A percentile compares a stretch with the other conserved stretches of the same genome.
Evolutionary conservation across 2,113 vertebrate species (phyloP).

Genomic region (Macaca mulatta): DNA sequence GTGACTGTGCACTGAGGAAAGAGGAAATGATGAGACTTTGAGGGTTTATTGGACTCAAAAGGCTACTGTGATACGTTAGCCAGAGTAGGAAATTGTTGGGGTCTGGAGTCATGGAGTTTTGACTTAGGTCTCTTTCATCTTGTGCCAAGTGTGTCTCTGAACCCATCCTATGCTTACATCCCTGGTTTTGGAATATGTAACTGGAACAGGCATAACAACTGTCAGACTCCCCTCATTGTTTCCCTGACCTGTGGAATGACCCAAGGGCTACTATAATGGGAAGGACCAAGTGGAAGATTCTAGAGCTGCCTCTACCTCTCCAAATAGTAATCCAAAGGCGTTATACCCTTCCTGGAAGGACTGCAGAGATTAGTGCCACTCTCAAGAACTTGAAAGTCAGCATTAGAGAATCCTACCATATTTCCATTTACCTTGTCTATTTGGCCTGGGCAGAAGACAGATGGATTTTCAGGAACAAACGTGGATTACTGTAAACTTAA

Average conservation of each 20-base stretch:
- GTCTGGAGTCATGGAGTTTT: background rate
- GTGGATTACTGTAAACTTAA: background rate
- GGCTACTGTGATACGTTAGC: background rate
- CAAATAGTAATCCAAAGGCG: background rate
- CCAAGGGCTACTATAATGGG: background rate
- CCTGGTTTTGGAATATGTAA: background rate
- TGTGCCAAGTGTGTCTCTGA: background rate
- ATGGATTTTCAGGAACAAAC: background rate
- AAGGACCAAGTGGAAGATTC: background rate
- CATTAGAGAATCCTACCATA: background rate
- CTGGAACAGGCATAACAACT: background rate
- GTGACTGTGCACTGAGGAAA: background rate
- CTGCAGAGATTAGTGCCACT: background rate
- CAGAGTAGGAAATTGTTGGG: background rate
- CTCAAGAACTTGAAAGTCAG: background rate
- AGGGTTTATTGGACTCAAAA: background rate
- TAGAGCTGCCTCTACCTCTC: background rate
- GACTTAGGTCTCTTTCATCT: background rate
- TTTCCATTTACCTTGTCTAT: background rate
- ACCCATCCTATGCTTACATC: background rate
- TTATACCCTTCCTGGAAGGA: background rate
- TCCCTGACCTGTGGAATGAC: background rate
- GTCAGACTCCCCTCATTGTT: background rate
- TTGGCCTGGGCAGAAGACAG: background rate
- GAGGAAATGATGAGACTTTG: background rate